These are phyloP conservation scores for Eidolon helvum DNA, from an alignment of 2,113 vertebrate species.

Conservation along the genomic window DNA sequence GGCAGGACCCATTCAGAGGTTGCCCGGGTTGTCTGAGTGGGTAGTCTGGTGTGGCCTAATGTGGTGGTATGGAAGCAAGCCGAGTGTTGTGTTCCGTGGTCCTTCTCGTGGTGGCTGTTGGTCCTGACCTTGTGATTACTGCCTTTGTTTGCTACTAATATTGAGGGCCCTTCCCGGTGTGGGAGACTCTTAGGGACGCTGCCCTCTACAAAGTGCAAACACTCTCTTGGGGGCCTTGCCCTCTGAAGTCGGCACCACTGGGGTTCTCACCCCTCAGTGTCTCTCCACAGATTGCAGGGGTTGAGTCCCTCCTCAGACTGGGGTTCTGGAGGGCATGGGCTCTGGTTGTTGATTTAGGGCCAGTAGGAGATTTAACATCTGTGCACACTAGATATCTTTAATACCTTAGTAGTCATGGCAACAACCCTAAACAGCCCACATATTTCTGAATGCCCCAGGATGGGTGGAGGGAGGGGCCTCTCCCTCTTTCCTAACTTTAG, in stretches of 20 bases:
- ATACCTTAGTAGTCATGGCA: not conserved
- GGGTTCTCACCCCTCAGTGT: not conserved
- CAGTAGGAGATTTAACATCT: not conserved
- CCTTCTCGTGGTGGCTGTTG: constrained; percentile 25
- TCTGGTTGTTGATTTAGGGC: not conserved
- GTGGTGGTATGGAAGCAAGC: constrained; percentile 58
- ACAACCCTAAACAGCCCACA: not conserved
- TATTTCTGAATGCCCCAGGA: not conserved
- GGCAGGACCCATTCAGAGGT: not conserved
- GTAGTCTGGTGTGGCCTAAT: constrained; percentile 45
- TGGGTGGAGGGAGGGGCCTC: not conserved
- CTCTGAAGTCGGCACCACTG: not conserved
- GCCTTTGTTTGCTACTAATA: not conserved
- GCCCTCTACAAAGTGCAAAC: not conserved
- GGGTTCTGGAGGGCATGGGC: not conserved
- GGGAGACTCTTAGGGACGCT: not conserved
- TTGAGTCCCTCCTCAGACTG: not conserved
- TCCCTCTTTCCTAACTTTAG: not conserved
- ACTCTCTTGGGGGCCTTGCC: not conserved
- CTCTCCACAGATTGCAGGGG: not conserved
- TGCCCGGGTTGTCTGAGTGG: constrained; percentile 44
- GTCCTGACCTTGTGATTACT: constrained; percentile 4
- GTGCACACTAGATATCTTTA: not conserved
- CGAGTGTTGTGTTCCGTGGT: constrained; percentile 70
- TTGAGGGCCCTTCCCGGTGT: not conserved